Evolutionary conservation across 2,113 vertebrate species (phyloP).

Genomic region (Ovibos moschatus): DNA sequence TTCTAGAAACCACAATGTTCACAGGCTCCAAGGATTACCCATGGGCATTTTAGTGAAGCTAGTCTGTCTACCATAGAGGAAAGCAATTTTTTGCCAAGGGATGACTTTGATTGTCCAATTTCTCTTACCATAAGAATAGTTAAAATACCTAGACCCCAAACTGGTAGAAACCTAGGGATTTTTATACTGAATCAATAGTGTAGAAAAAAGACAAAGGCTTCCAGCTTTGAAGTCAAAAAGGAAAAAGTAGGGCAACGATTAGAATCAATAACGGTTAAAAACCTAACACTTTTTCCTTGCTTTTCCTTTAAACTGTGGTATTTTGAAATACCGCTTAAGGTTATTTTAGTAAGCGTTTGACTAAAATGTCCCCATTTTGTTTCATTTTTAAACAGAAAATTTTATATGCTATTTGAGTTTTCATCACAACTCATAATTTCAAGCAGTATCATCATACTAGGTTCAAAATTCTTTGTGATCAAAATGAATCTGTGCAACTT

Average conservation of each 20-base stretch:
- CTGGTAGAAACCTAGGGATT: background rate
- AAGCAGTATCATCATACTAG: background rate
- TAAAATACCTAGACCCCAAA: background rate
- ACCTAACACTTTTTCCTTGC: background rate
- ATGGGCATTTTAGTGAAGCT: background rate
- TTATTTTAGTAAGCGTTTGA: background rate
- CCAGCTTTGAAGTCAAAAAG: slow-evolving; percentile 17
- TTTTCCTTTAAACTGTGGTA: background rate
- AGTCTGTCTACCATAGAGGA: background rate
- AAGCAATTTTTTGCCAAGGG: background rate
- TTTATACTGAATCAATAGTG: background rate
- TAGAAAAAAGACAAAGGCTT: background rate
- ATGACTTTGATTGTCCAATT: background rate
- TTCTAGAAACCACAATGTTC: background rate
- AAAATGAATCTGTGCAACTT: background rate
- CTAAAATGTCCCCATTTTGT: background rate
- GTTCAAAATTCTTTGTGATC: background rate
- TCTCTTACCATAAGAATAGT: background rate
- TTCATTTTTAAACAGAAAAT: slow-evolving; percentile 2
- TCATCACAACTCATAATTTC: background rate
- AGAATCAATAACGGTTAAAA: background rate
- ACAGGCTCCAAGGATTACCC: background rate
- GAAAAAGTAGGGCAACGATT: background rate
- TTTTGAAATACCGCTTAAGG: background rate
- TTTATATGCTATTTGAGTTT: background rate